Conservation (phyloP, 2,113 vertebrate species). For the Neoarius graeffei region DNA sequence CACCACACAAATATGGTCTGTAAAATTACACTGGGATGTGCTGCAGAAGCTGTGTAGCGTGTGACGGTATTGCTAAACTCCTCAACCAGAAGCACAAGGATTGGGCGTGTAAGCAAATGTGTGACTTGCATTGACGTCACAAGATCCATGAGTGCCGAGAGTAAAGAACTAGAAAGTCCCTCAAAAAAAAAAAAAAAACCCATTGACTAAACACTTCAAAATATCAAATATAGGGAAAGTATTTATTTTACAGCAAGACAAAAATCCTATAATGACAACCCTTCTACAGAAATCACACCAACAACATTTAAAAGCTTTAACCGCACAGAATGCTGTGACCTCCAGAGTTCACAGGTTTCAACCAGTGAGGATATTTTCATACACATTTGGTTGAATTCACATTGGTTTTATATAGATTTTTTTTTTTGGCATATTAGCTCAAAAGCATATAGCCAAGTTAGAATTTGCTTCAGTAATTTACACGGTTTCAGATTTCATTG, state of each 20-base stretch:
- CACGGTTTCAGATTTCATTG: background rate
- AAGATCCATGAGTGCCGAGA: background rate
- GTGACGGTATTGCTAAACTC: background rate
- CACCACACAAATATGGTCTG: background rate
- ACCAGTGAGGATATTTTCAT: background rate
- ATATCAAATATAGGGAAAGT: background rate
- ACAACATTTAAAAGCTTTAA: background rate
- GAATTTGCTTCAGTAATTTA: background rate
- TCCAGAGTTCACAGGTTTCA: background rate
- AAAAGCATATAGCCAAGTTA: background rate
- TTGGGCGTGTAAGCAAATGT: conserved; percentile 39
- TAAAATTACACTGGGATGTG: background rate
- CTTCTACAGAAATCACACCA: no score
- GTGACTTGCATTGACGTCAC: background rate
- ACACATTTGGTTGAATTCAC: background rate
- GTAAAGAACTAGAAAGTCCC: background rate
- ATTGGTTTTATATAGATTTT: background rate
- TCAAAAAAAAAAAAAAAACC: background rate
- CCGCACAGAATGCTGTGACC: background rate
- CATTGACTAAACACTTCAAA: background rate
- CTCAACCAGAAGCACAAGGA: conserved; percentile 1
- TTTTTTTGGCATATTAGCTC: background rate
- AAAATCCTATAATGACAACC: background rate
- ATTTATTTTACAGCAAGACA: background rate
- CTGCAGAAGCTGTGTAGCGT: conserved; percentile 5